Evolutionary conservation across 2,113 vertebrate species (phyloP), one percentile per base, ranked within the genome.

Genomic region (Siniperca knerii): DNA sequence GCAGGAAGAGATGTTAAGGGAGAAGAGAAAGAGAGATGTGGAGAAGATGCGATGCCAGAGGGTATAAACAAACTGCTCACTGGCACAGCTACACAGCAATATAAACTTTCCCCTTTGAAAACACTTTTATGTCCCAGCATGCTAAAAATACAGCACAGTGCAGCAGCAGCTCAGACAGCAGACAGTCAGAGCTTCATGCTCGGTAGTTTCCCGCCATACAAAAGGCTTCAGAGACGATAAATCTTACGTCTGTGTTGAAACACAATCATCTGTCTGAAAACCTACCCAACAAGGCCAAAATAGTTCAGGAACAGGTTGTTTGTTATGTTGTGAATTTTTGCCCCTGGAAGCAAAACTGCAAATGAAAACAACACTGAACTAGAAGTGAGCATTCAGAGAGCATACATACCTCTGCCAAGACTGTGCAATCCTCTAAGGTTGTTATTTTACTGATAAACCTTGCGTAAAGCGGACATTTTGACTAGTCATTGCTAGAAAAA

Each of bases 31-130:
- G 2, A 12, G 58, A 50, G 44, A 75, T 64, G 37, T 15, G 29
- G 48, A 66, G 64, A 61, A 82, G 78, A 88, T 42, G 54, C 50
- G 81, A 50, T 71, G 33, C 87, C 84, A 89, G 52, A 40, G 70
- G 77, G 79, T 77, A 83, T 60, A 90, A 90, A 91, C 88, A 89
- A 87, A 83, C 75, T 60, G 55, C 79, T 91, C 79, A 23, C 67
- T 92, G 87, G 83, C 85, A 89, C 46, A 69, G 58, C 78, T 79
- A 81, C 81, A 87, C 68, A 85, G 68, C 15, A 58, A 81, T 12
- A 29, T 68, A 58, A 87, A 85, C 67, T 83, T 85, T 79, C 42
- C 68, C 64, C 52, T 80, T 37, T 77, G 71, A 88, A 89, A 86
- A 84, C 46, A n/a, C 78, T 88, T 88, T 71, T 75, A 74, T 52